Percentiles rank a stretch among this genome's conserved stretches.
phyloP scores from a whole-genome alignment of 2,113 vertebrate species.

The Oryzias woworae region DNA sequence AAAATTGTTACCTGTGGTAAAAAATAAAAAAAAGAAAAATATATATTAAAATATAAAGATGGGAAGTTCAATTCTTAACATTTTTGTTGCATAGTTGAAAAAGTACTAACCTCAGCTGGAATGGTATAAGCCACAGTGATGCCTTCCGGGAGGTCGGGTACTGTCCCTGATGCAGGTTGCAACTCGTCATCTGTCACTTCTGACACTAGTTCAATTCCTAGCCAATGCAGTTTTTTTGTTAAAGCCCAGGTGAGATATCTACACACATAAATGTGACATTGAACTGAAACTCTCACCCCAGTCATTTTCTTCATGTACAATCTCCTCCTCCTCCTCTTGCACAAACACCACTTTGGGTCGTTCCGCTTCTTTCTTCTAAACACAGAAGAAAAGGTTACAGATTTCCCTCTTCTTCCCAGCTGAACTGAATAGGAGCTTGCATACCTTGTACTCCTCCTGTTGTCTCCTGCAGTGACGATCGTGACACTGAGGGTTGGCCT shows the following conservation, averaged over 20 bases:
- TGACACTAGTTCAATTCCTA: conserved; percentile 93
- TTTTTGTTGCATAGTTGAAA: background rate
- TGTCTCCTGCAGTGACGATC: conserved; percentile 87
- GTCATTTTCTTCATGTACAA: conserved; percentile 92
- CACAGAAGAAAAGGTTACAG: background rate
- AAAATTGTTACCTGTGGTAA: background rate
- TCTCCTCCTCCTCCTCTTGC: conserved; percentile 72
- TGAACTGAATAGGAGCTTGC: background rate
- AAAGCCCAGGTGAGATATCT: background rate
- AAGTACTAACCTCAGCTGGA: conserved; percentile 82
- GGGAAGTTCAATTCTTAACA: background rate
- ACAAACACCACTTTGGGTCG: conserved; percentile 78
- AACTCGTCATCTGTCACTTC: conserved; percentile 89
- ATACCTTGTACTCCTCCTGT: conserved; percentile 86
- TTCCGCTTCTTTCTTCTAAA: conserved; percentile 81
- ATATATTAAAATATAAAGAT: background rate
- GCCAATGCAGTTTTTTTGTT: conserved; percentile 7
- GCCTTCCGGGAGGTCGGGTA: conserved; percentile 89
- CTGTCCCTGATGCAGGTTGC: conserved; percentile 81
- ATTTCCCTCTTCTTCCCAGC: background rate
- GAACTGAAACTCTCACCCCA: conserved; percentile 82
- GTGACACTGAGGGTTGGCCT: conserved; percentile 90
- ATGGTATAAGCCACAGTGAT: conserved; percentile 94
- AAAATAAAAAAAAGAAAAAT: background rate
- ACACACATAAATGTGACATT: background rate